Percentiles rank a stretch among this genome's conserved stretches.
phyloP scores from a whole-genome alignment of 1,140 invertebrate species.

The Leptopilina clavipes region DNA sequence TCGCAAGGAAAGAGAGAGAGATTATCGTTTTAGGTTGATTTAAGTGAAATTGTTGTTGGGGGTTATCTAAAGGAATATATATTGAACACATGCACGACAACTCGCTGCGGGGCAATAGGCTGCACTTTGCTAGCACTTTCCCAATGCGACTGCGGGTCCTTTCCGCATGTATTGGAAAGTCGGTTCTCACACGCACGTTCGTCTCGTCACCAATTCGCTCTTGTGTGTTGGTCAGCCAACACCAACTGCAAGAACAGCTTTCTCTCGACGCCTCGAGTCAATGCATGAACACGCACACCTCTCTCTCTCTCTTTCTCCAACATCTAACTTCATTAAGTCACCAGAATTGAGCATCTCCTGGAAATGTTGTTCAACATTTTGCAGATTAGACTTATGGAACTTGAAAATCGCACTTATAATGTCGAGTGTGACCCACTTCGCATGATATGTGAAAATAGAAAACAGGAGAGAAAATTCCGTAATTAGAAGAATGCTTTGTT shows the following conservation, averaged over 20 bases:
- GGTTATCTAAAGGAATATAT: conserved; percentile 38
- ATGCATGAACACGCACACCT: conserved; percentile 48
- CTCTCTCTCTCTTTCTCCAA: neutral
- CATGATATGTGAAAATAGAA: conserved; percentile 1
- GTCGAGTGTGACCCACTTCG: conserved; percentile 16
- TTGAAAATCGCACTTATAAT: neutral
- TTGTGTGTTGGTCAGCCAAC: conserved; percentile 53
- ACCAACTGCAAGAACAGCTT: conserved; percentile 63
- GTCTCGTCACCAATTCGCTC: conserved; percentile 30
- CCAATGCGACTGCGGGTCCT: conserved; percentile 47
- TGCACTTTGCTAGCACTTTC: conserved; percentile 53
- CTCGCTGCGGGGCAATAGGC: conserved; percentile 43
- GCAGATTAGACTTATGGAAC: neutral
- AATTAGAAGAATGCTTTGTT: conserved; percentile 25
- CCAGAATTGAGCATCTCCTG: conserved; percentile 14
- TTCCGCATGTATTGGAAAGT: conserved; percentile 66
- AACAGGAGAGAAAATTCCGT: conserved; percentile 13
- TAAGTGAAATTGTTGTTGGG: conserved; percentile 4
- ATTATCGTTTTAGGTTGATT: conserved; percentile 23
- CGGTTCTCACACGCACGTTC: conserved; percentile 51
- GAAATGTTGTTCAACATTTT: conserved; percentile 25
- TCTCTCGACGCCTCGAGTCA: conserved; percentile 61
- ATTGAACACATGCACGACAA: conserved; percentile 47
- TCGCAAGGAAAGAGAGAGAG: neutral
- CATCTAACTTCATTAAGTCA: conserved; percentile 27